Evolutionary conservation across 2,888 invertebrate species (phyloP), one percentile per base, ranked within the genome.

Genomic region (Harpalus rubripes): DNA sequence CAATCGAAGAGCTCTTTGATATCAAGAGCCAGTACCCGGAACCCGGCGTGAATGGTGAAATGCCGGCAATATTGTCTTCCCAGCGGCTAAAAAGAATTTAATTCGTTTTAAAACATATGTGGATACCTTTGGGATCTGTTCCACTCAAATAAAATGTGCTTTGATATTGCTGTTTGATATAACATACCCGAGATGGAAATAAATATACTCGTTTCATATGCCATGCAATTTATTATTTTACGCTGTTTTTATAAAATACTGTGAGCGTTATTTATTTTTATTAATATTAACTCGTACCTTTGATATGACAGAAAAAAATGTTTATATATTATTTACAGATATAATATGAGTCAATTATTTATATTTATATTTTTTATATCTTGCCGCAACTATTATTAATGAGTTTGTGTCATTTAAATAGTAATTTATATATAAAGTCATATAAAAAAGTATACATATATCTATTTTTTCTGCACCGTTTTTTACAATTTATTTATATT

Each of bases 71-170:
- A 26, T 26, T 68, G 68, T 68, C 68, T 68, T 68, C 15, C 68
- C 68, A 32, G 16, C 26, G 68, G 68, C 68, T 41, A 68, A 68
- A 68, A 26, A 68, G 32, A 68, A 68, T 68, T 68, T 26, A 68
- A 68, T 68, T 68, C 32, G 68, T 39, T 68, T 68, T 41, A 68
- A 68, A 68, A 68, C 41, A 68, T n/a, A 68, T 68, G 39, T 68
- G 68, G 22, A 68, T 68, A 68, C 68, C 68, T 5, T 15, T 7
- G 68, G 26, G 68, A 39, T 68, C n/a, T 8, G 32, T 68, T n/a
- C 16, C 32, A 26, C 68, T 39, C 15, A 12, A 39, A 59, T 63
- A n/a, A 68, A 68, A 68, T 68, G 3, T 39, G 15, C 68, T 68
- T 68, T 68, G 68, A 68, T 68, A 68, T 68, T 39, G 68, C 32